Evolutionary conservation across 2,113 vertebrate genomes (phyloP), one percentile per base, ranked within the genome.

Genomic region (Siniperca chuatsi): DNA sequence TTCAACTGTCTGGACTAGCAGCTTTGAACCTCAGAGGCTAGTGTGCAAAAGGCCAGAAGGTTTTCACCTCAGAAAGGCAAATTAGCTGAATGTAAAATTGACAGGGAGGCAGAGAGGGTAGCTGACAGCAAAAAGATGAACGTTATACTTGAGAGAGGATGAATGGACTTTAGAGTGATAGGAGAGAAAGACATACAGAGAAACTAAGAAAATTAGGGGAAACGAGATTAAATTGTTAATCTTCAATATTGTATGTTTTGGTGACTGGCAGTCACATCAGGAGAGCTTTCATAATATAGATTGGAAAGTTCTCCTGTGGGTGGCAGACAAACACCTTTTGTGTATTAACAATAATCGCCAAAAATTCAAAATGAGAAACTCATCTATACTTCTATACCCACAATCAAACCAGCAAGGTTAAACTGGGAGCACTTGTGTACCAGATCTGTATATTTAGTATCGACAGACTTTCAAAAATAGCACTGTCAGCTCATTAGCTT

Each of bases 1-100:
- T 90, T 91, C 64, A 85, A 74, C 75, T 35, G 82, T 90, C 78
- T 90, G 83, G 85, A 87, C 78, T 1, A 33, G 23, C 58, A n/a
- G 73, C 62, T 87, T 83, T 87, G 78, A 90, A 83, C 71, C 75
- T 78, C 62, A 74, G 80, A 81, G 69, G 60, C 50, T 23, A 21
- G 68, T 4, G 40, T 74, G 29, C 42, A 61, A 75, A 89, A 75
- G 82, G 75, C n/a, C 75, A 87, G 65, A 85, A 69, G 75, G 83
- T 83, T 81, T 21, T 67, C 50, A 83, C 80, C 79, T 64, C 60
- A 42, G 72, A 83, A 84, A 74, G 46, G 2, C 33, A 82, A 85
- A 91, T 67, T 58, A 29, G 10, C 44, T 86, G 80, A 90, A 90
- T 89, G 55, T 75, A 71, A 90, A 89, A 81, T 15, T 64, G 75